Evolutionary conservation across 2,888 invertebrate species (phyloP).

Genomic region (Sarcophaga caerulescens): DNA sequence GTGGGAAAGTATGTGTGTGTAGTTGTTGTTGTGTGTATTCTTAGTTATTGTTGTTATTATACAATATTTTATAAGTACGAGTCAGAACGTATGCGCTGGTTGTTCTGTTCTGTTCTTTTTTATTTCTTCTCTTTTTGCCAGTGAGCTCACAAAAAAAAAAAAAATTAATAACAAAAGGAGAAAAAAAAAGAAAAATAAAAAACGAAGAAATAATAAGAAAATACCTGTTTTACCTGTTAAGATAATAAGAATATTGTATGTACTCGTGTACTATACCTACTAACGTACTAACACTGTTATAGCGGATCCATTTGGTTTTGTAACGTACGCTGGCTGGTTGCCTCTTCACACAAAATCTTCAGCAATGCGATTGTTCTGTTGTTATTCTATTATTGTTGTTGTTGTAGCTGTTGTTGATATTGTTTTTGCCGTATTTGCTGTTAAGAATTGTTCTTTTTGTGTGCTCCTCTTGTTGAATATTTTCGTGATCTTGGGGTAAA

Average conservation of each 20-base stretch:
- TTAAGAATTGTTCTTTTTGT: conserved; percentile 47
- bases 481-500: background rate
- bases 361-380: background rate
- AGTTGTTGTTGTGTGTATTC: conserved; percentile 1
- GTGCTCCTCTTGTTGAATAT: conserved; percentile 33
- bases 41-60: conserved; percentile 47
- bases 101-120: conserved; percentile 23
- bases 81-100: conserved; percentile 20
- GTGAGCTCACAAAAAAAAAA: conserved; percentile 1
- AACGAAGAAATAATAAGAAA: conserved; percentile 63
- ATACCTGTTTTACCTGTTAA: conserved; percentile 81
- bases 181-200: background rate
- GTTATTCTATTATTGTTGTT: conserved; percentile 43
- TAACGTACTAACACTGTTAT: conserved; percentile 81
- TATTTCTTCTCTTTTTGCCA: conserved; percentile 66
- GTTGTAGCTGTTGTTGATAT: conserved; percentile 40
- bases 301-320: conserved; percentile 75
- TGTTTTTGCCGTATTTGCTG: conserved; percentile 40
- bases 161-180: conserved; percentile 45
- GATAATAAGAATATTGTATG: background rate
- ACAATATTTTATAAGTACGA: conserved; percentile 23
- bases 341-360: conserved; percentile 46
- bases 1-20: background rate
- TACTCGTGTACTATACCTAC: conserved; percentile 75
- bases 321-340: conserved; percentile 51